phyloP scores from a whole-genome alignment of 2,113 vertebrate genomes.

The Ursus arctos region DNA sequence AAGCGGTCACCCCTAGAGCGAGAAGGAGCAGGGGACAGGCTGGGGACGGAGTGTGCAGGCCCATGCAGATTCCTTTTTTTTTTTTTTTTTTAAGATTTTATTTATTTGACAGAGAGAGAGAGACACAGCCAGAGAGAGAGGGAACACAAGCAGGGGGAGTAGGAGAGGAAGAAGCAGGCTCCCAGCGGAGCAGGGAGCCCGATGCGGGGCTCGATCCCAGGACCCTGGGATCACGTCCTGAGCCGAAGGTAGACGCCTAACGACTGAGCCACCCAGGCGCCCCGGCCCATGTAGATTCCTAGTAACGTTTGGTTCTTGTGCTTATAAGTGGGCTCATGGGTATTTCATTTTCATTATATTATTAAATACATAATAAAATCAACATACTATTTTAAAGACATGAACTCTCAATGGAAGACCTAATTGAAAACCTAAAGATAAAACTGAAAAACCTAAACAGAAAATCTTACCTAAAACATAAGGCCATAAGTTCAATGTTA shows the following conservation, averaged over 20 bases:
- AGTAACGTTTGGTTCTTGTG: background rate
- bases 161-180: no score
- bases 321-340: background rate
- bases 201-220: no score
- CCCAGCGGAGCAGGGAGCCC: no score
- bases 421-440: background rate
- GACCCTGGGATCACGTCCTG: no score
- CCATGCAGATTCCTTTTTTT: background rate
- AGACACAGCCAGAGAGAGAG: no score
- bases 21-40: background rate
- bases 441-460: background rate
- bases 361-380: background rate
- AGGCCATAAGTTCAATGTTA: background rate
- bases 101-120: no score
- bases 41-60: background rate
- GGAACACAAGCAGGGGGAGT: no score
- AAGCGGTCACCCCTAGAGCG: background rate
- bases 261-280: no score
- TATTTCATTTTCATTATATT: conserved; percentile 34
- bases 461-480: background rate
- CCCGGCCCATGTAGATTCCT: background rate
- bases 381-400: background rate
- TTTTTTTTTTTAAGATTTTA: no score
- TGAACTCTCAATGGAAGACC: background rate
- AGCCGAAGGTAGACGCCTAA: no score